These are phyloP conservation scores for Apocrypta bakeri DNA, from an alignment of 1,140 invertebrate genomes.

Conservation along the genomic window DNA sequence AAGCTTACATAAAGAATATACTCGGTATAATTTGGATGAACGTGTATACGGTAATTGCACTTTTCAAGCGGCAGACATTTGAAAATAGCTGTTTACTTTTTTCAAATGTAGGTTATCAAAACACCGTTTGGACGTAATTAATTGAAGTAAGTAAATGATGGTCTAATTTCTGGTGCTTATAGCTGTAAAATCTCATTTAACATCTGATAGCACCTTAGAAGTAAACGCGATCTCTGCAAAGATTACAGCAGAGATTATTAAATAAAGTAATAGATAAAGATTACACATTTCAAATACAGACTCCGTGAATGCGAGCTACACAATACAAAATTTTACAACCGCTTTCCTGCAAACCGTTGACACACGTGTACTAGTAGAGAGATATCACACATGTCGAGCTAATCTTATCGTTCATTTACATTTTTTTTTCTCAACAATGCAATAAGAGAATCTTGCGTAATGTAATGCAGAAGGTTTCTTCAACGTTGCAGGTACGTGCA, in stretches of 20 bases:
- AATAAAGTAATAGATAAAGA: neutral
- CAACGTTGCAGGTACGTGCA: neutral
- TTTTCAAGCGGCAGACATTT: neutral
- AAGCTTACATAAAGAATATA: neutral
- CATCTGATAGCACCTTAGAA: neutral
- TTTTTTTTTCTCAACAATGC: conserved; percentile 15
- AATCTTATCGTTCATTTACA: neutral
- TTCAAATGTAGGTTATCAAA: neutral
- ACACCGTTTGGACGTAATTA: neutral
- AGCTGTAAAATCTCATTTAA: neutral
- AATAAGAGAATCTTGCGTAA: neutral
- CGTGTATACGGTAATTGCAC: conserved; percentile 6
- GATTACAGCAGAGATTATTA: neutral
- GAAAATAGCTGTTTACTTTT: neutral
- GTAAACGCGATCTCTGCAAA: too few species aligned
- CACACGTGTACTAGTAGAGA: neutral
- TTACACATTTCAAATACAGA: neutral
- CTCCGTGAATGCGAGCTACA: neutral
- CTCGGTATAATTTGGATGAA: neutral
- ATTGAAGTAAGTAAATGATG: too few species aligned
- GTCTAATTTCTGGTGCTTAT: neutral
- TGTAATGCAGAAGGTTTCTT: conserved; percentile 15
- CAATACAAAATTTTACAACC: conserved; percentile 12
- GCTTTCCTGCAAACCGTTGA: neutral
- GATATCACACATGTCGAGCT: neutral